Evolutionary conservation across 2,797 vertebrate genomes (phyloP), one percentile per base, ranked within the genome.

Genomic region (Cyprinella venusta): DNA sequence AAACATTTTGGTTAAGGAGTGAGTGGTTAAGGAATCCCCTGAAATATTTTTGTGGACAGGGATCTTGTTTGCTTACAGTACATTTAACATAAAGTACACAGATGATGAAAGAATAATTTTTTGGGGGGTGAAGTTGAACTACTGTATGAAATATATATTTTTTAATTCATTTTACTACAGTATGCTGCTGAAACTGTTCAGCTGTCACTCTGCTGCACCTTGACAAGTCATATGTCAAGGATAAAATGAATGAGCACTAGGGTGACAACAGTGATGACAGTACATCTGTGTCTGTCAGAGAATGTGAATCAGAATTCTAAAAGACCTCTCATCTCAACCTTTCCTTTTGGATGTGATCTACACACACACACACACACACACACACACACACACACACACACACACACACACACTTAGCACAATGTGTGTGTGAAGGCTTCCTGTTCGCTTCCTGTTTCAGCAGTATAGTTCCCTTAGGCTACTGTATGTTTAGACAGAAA

Each of bases 351-450:
- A 76, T 50, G 50, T 59, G 26, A 18, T 59, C 38, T 50, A 56
- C 85, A 88, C 85, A 89, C 79, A 89, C 79, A 75, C 84, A 30
- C 30, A 74, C 84, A 85, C 86, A 89, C 79, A 75, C 84, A 84
- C 86, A 82, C 81, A n/a, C n/a, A n/a, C n/a, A n/a, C n/a, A n/a
- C n/a, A n/a, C n/a, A n/a, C n/a, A n/a, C n/a, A n/a, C n/a, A n/a
- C n/a, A n/a, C n/a, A n/a, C n/a, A n/a, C n/a, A n/a, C n/a, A n/a
- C n/a, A n/a, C n/a, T n/a, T n/a, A n/a, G n/a, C 26, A 80, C 13
- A 86, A n/a, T 79, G 30, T 70, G 26, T 74, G 76, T 56, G 64
- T 80, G 33, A 79, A 81, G 74, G 8, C 88, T 79, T 86, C 79
- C 71, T 70, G 64, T 48, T 64, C 76, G 67, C 45, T 48, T 48